Percentiles rank a stretch among this genome's conserved stretches.
Conservation (phyloP, 1,140 invertebrate species). For the Diabrotica virgifera region DNA sequence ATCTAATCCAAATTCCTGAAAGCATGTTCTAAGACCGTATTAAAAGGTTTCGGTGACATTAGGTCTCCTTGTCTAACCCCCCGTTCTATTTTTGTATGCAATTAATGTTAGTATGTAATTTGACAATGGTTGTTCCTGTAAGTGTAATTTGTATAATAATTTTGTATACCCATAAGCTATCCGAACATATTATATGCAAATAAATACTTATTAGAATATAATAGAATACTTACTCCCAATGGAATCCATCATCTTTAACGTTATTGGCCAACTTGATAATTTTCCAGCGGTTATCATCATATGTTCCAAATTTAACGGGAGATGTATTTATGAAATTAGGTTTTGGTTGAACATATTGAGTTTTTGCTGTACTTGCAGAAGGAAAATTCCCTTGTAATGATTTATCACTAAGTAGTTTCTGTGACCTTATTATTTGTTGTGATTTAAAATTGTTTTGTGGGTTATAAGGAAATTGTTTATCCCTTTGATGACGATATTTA, state of each 20-base stretch:
- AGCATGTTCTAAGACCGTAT: no score
- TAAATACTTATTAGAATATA: no score
- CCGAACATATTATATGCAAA: no score
- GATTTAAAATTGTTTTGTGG: not conserved
- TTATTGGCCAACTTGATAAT: slow-evolving; percentile 27
- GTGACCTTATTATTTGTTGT: not conserved
- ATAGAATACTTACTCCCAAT: slow-evolving; percentile 30
- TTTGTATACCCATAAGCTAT: no score
- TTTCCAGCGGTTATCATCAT: slow-evolving; percentile 23
- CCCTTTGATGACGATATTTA: slow-evolving; percentile 1
- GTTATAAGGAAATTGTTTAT: slow-evolving; percentile 5
- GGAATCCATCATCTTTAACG: slow-evolving; percentile 26
- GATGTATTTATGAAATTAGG: not conserved
- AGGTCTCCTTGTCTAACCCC: no score
- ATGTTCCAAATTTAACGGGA: slow-evolving; percentile 11
- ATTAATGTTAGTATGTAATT: no score
- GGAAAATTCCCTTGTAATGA: not conserved
- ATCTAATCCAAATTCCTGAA: no score
- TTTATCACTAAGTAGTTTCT: not conserved
- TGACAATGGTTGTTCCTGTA: no score
- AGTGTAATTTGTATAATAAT: no score
- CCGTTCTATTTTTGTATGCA: no score
- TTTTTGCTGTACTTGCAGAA: not conserved
- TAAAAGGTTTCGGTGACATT: no score
- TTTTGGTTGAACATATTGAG: not conserved